These are phyloP conservation scores for Ditula angustiorana DNA, from an alignment of 2,888 invertebrate species.

Conservation along the genomic window DNA sequence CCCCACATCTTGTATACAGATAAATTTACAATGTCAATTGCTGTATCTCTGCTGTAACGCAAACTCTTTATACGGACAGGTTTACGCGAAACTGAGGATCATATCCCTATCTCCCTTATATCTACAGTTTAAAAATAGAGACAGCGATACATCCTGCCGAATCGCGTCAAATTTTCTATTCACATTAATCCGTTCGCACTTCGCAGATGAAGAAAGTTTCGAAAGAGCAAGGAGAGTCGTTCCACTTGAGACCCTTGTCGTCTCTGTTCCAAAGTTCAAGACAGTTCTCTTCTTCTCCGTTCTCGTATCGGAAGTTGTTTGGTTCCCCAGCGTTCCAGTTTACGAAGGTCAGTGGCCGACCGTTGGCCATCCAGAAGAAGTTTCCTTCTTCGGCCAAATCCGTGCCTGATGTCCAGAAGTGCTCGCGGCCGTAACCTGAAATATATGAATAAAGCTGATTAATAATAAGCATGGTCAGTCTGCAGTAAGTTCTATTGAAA, in stretches of 20 bases:
- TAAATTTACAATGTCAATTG: too few species aligned
- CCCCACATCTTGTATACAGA: too few species aligned
- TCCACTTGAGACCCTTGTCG: constrained; percentile 96
- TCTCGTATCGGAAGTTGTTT: constrained; percentile 96
- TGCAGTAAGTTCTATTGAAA: neutral
- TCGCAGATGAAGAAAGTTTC: constrained; percentile 97
- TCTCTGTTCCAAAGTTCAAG: constrained; percentile 96
- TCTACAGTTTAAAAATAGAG: constrained; percentile 4
- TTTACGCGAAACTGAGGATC: neutral
- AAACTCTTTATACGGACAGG: neutral
- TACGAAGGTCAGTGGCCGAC: constrained; percentile 94
- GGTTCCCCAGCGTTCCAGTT: constrained; percentile 98
- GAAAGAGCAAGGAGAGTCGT: constrained; percentile 96
- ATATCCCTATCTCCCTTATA: neutral
- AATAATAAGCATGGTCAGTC: neutral
- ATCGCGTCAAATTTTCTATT: neutral
- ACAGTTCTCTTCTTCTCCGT: constrained; percentile 97
- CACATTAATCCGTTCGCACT: constrained; percentile 86
- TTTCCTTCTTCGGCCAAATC: constrained; percentile 96
- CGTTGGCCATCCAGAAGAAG: constrained; percentile 97
- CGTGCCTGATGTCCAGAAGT: constrained; percentile 97
- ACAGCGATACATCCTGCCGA: neutral
- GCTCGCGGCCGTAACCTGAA: constrained; percentile 94
- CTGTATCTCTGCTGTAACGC: too few species aligned
- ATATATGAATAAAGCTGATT: constrained; percentile 41